Percentiles rank a stretch among this genome's conserved stretches.
phyloP scores from a whole-genome alignment of 2,797 vertebrate genomes.

The Cercopithecus neglectus region DNA sequence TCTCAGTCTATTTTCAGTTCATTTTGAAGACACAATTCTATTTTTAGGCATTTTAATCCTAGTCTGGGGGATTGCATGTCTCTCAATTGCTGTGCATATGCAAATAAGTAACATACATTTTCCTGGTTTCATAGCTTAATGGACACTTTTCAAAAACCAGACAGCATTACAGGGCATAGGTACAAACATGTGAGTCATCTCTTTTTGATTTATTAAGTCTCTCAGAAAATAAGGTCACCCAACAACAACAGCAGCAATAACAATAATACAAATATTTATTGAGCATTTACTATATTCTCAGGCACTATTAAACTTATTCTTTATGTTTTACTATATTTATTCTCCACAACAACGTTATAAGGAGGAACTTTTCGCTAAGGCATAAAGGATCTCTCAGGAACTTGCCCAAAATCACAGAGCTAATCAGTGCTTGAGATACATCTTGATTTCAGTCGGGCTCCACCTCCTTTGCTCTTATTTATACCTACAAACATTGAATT shows the following conservation, averaged over 20 bases:
- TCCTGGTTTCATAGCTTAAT: not conserved
- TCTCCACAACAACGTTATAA: not conserved
- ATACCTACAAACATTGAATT: not conserved
- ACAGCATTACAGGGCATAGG: not conserved
- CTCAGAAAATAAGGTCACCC: not conserved
- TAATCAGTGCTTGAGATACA: not conserved
- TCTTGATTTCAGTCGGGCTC: not conserved
- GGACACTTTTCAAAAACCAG: constrained; percentile 23
- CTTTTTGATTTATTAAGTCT: not conserved
- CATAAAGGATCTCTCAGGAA: not conserved
- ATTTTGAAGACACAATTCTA: not conserved
- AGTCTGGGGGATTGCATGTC: constrained; percentile 20
- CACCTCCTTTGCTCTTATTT: not conserved
- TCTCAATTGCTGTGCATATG: constrained; percentile 44
- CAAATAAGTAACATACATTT: constrained; percentile 11
- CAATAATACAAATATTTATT: not conserved
- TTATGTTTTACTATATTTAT: not conserved
- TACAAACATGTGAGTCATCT: not conserved
- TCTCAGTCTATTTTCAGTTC: constrained; percentile 35
- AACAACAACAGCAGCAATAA: not conserved
- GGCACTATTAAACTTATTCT: not conserved
- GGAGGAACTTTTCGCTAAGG: not conserved
- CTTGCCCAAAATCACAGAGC: not conserved
- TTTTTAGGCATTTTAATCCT: constrained; percentile 48
- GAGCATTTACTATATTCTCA: not conserved